These are phyloP conservation scores for Drosophila sordidapex DNA, from an alignment of 2,888 invertebrate genomes.

Conservation along the genomic window DNA sequence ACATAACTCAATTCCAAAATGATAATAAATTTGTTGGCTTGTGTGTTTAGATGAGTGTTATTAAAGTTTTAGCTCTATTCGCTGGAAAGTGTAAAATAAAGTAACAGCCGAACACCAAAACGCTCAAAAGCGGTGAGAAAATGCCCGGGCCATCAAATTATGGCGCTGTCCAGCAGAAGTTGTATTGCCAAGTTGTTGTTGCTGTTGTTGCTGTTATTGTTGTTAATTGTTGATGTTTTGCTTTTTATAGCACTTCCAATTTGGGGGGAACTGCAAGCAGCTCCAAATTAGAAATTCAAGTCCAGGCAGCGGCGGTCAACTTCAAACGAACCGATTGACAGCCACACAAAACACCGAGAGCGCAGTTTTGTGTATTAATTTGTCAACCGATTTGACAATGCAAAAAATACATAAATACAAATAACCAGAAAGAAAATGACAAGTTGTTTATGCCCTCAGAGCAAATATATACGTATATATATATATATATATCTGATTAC, in stretches of 20 bases:
- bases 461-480: too few species aligned
- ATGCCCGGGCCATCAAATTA: conserved; percentile 67
- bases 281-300: conserved; percentile 64
- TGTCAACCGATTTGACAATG: conserved; percentile 70
- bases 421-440: background rate
- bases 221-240: conserved; percentile 48
- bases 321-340: conserved; percentile 63
- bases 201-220: conserved; percentile 24
- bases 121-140: conserved; percentile 55
- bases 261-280: conserved; percentile 48
- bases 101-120: conserved; percentile 43
- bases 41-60: conserved; percentile 42
- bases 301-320: conserved; percentile 60
- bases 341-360: conserved; percentile 41
- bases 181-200: conserved; percentile 17
- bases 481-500: background rate
- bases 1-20: conserved; percentile 61
- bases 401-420: conserved; percentile 13
- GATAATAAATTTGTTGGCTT: conserved; percentile 57
- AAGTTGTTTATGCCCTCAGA: conserved; percentile 5
- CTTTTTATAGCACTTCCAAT: conserved; percentile 63
- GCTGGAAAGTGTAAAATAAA: conserved; percentile 70
- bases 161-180: conserved; percentile 39
- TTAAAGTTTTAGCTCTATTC: conserved; percentile 53
- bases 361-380: conserved; percentile 67